A percentile compares a stretch with the other conserved stretches of the same genome.
Conservation (phyloP, 2,797 vertebrate genomes). For the Mormyrops attenuatus region DNA sequence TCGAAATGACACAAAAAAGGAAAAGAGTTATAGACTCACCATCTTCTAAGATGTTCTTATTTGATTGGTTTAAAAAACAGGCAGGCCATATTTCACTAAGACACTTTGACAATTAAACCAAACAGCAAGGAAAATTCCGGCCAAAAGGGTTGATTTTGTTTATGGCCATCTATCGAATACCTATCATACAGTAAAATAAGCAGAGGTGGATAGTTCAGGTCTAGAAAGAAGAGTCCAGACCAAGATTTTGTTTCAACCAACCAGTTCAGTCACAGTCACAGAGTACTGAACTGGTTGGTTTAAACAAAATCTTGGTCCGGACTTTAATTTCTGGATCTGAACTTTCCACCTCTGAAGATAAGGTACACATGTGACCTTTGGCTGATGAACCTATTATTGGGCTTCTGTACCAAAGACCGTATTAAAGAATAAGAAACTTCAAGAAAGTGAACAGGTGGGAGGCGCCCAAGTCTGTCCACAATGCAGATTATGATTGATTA, state of each 20-base stretch:
- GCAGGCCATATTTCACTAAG: not conserved
- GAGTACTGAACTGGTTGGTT: not conserved
- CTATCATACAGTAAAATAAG: not conserved
- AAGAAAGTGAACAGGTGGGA: not conserved
- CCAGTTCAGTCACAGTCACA: not conserved
- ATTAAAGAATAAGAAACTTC: not conserved
- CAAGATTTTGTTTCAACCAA: not conserved
- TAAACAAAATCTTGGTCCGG: not conserved
- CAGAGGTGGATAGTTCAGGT: not conserved
- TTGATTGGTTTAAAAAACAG: not conserved
- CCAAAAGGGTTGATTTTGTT: not conserved
- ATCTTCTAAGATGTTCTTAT: not conserved
- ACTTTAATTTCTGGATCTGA: not conserved
- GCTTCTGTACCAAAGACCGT: not conserved
- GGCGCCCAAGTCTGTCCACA: not conserved
- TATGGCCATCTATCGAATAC: not conserved
- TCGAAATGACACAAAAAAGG: constrained; percentile 42
- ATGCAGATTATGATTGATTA: not conserved
- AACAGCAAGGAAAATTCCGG: not conserved
- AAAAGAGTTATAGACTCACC: not conserved
- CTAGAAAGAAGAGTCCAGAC: not conserved
- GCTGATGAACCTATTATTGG: not conserved
- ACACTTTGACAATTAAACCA: not conserved
- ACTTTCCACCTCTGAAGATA: not conserved
- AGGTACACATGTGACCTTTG: not conserved